These are phyloP conservation scores for Gibbula magus DNA, from an alignment of 2,888 invertebrate genomes.

Conservation along the genomic window DNA sequence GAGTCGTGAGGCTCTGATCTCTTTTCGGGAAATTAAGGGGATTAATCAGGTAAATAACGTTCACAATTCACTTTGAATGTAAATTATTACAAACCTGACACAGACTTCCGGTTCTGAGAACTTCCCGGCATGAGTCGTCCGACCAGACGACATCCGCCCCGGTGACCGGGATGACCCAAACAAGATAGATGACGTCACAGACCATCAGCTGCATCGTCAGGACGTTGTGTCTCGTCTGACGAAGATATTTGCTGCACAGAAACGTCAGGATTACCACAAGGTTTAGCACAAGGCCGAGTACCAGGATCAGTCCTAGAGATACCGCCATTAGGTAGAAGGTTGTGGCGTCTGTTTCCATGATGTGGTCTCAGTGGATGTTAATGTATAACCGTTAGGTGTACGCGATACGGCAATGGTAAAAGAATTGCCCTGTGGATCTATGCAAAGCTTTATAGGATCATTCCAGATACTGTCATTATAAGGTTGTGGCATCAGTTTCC, in stretches of 20 bases:
- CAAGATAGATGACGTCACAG: slow-evolving; percentile 14
- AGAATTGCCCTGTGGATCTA: too few species aligned
- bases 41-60: too few species aligned
- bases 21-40: too few species aligned
- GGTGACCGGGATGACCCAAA: slow-evolving; percentile 12
- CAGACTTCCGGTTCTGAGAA: neutral
- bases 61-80: too few species aligned
- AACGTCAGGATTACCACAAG: neutral
- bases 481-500: too few species aligned
- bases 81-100: neutral
- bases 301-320: neutral
- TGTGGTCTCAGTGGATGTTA: too few species aligned
- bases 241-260: neutral
- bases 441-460: too few species aligned
- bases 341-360: too few species aligned
- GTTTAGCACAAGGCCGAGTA: neutral
- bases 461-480: too few species aligned
- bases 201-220: neutral
- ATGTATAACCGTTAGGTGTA: too few species aligned
- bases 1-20: too few species aligned
- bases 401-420: too few species aligned
- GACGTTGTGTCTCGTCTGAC: slow-evolving; percentile 5
- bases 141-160: neutral
- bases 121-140: neutral
- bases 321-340: neutral